Base-by-base conservation (phyloP, 2,888 invertebrate species). In the Epiperipatus broadwayi region DNA sequence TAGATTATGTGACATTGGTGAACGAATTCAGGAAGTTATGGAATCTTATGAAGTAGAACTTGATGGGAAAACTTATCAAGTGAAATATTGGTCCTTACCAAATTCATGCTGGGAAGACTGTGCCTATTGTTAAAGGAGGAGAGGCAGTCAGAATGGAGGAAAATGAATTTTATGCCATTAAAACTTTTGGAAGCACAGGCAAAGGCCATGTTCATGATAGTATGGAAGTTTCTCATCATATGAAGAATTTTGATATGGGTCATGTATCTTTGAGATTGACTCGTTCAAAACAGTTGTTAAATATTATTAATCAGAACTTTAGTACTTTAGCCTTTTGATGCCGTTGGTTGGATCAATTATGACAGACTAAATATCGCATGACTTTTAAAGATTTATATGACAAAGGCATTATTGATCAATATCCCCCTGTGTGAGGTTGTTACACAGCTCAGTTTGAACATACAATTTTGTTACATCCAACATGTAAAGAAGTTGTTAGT, bases 21-120 rank as follows among this genome's bases (percentile, higher is more conserved):
- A 85, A 44, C 81, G 84, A 2, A 87, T 97, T 49, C 95, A 95
- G 58, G 97, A 97, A 67, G 91, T 93, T 0, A 99, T 99, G 97
- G 95, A 97, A 56, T 93, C 91, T 0, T 91, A 97, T 58, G 97
- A 97, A 65, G 74, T 97, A 4, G 95, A 95, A 59, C 59, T 97
- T 39, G 87, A 95, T 59, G 95, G 97, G 22, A 85, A 87, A 63
- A 78, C 78, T 8, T 91, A 85, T 63, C 85, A 77, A 61, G 79
- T 66, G 67, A 48, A 63, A 62, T 14, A 93, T 97, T 53, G 83
- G 85, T 44, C 91, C 87, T n/a, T 97, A 99, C 60, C 75, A 87
- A 39, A 68, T 70, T 42, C 70, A 71, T 52, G 87, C 93, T 37
- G 97, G 97, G 2, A 97, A 97, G 65, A 95, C 97, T 1, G 97